phyloP scores from a whole-genome alignment of 2,113 vertebrate species.

The Leucoraja erinaceus region DNA sequence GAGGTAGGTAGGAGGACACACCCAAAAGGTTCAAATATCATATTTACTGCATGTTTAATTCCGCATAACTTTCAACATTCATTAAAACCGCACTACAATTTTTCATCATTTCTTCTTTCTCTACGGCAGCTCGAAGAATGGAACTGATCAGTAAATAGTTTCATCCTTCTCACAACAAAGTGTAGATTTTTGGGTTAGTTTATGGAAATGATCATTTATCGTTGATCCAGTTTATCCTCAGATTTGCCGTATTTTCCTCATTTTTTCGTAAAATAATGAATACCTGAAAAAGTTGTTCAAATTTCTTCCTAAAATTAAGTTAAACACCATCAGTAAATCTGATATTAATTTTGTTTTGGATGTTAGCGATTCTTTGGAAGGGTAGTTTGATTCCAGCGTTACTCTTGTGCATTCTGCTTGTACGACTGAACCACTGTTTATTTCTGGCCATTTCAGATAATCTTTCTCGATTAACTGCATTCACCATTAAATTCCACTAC shows the following conservation, averaged over 20 bases:
- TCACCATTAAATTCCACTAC: not conserved
- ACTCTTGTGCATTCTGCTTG: not conserved
- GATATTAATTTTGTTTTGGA: not conserved
- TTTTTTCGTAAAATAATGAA: not conserved
- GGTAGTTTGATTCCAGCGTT: too few species aligned
- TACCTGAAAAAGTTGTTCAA: not conserved
- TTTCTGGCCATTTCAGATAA: not conserved
- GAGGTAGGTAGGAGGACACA: not conserved
- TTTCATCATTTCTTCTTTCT: conserved; percentile 11
- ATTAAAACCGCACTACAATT: not conserved
- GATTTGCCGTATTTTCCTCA: not conserved
- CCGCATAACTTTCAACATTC: not conserved
- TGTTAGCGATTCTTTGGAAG: not conserved
- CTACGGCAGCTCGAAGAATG: not conserved
- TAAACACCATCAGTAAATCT: not conserved
- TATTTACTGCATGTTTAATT: not conserved
- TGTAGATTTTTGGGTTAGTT: not conserved
- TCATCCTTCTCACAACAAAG: not conserved
- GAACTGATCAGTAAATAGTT: not conserved
- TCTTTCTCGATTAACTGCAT: not conserved
- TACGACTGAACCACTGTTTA: not conserved
- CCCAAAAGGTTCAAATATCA: conserved; percentile 23
- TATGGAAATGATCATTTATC: not conserved
- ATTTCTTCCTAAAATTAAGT: not conserved
- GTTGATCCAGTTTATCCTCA: not conserved